Base-by-base conservation (phyloP, 1,140 invertebrate genomes). In the Apis cerana region DNA sequence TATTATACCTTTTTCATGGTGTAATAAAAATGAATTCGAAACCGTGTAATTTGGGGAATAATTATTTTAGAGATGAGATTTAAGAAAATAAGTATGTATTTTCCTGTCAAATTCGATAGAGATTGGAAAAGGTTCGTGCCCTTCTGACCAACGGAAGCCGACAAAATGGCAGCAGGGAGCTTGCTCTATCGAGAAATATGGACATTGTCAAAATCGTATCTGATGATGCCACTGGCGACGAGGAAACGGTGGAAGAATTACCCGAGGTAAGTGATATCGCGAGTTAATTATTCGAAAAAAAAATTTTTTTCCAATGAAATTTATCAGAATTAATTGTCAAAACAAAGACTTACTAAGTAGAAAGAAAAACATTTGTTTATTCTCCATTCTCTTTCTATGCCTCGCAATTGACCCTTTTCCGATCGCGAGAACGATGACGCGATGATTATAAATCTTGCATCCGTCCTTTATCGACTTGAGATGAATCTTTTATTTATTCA, bases 201-300 rank as follows among this genome's bases (percentile, higher is more conserved):
- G 96, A 96, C 88, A 95, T 96, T 85, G 96, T 96, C 1, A 96
- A 96, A 87, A 93, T 96, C 61, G 94, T 96, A 62, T 92, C 80
- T 50, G 89, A 93, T 8, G 89, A 92, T 70, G 82, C 84, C 56
- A 77, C 83, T 4, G 85, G 83, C 1, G 87, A 89, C 92, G 92
- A 75, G 93, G 94, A 0, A 91, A 94, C n/a, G 85, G 75, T 89
- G 86, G 50, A 92, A 87, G 54, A 91, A 89, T 81, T 92, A 19
- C 91, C 92, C 1, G 90, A 93, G 88, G 92, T 92, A 82, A 87
- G 15, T 0, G 15, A 17, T n/a, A 1, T 3, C 1, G 5, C 0
- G 1, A n/a, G 48, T n/a, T 13, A n/a, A 13, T 48, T 13, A 15
- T 1, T 62, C 52, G 13, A 54, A 1, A 15, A 13, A 62, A 4